Evolutionary conservation across 2,888 invertebrate species (phyloP), one percentile per base, ranked within the genome.

Genomic region (Agrotis puta): DNA sequence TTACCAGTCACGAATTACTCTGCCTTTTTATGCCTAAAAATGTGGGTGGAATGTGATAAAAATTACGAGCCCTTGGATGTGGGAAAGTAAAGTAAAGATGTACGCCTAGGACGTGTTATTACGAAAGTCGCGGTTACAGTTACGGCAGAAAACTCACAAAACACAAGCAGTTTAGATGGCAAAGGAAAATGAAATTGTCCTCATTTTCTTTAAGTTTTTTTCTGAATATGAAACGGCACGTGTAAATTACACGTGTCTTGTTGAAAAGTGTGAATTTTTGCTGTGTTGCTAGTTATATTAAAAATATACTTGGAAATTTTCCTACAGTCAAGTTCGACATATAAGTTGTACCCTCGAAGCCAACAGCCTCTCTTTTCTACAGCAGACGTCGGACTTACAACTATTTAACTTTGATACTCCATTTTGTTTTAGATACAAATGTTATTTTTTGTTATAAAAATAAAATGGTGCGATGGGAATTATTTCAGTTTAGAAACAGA

Each of bases 401-500:
- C 77, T 69, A 73, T 70, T 83, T 73, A 72, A 85, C 68, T 80
- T 84, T 70, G 74, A 77, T 74, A 72, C 77, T 75, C 66, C 59
- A 75, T 77, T 77, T 79, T 70, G 69, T 81, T 85, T 80, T 73
- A 70, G 76, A 74, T 72, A 62, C 69, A 82, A 81, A 78, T 78
- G 79, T 81, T 86, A 85, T 88, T 84, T 88, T 85, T 65, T 82
- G 81, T 84, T 81, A 79, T 87, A 88, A 89, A 90, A 88, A 87
- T 87, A 88, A 88, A 88, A 84, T 86, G 83, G 85, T 82, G 84
- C 84, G 79, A 87, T 90, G 88, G 90, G 83, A 84, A 86, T 85
- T 84, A 92, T 93, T 93, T 91, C 88, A 92, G 90, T 92, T 92
- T 87, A 88, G 88, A 85, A 94, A 92, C 94, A 93, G 92, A 89